Evolutionary conservation across 2,888 invertebrate species (phyloP), one percentile per base, ranked within the genome.

Genomic region (Eustalomyia histrio): DNA sequence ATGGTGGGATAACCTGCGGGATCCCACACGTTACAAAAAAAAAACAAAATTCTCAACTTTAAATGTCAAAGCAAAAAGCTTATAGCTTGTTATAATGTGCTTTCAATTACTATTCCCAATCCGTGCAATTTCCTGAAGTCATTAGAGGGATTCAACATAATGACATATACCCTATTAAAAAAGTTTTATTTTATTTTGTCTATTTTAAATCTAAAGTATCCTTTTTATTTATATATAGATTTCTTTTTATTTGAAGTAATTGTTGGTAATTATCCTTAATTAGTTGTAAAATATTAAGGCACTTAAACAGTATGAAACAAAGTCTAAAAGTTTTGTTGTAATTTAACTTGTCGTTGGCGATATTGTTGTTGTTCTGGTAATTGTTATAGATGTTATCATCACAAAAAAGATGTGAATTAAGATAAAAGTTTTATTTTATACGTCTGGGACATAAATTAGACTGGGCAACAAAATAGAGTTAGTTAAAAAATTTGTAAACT

Each of bases 211-310:
- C 43, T n/a, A 47, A 47, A 47, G n/a, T n/a, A 47, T 47, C 43
- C 43, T 47, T 47, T 47, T 47, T 47, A 47, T 47, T n/a, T 47
- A 29, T 29, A 6, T 29, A 21, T 21, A 21, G 21, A 21, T 21
- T 21, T 29, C n/a, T 47, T 47, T 47, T n/a, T 47, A 47, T 47
- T 47, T 47, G 3, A 47, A n/a, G 14, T 47, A 47, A 47, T 47
- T 47, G 43, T 47, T 47, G 43, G 6, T n/a, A 47, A 47, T 47
- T n/a, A 47, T 47, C 1, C n/a, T 47, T 47, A 47, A 47, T 47
- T 47, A 47, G 43, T 47, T 47, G 43, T 14, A 47, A n/a, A n/a
- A 47, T 47, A 47, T 47, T 47, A n/a, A 47, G n/a, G n/a, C 43
- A 47, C n/a, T n/a, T 14, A 47, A 47, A n/a, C 43, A 47, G n/a